Base-by-base conservation (phyloP, 2,888 invertebrate species). In the Pandemis heparana region DNA sequence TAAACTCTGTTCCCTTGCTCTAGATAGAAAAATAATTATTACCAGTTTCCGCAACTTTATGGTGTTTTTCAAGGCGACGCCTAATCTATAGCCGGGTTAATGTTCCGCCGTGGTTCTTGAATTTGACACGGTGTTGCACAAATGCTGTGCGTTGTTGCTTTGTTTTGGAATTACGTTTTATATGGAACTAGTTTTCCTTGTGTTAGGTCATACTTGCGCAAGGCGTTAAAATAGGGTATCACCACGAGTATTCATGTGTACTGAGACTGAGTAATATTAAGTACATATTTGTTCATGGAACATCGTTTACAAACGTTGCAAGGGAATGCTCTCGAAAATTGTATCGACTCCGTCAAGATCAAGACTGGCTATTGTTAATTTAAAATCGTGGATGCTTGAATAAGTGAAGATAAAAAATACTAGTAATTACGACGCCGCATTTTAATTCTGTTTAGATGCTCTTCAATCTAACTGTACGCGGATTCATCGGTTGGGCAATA, bases 101-200 rank as follows among this genome's bases (percentile, higher is more conserved):
- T 84, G 82, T 83, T 84, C 79, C 79, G 78, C 78, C 78, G 78
- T 80, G 76, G 82, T 84, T 83, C 79, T 70, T 32, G 69, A 76
- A 83, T 87, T 85, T 76, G 86, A 76, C 81, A 75, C 81, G 83
- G 80, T 78, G 77, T 83, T 85, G 83, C 82, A 78, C 77, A 83
- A 82, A 75, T 67, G 71, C 76, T 70, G 79, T 79, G 77, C 79
- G 80, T 80, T 77, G 38, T 16, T 51, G 65, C 65, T 51, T 65
- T 65, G 65, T 65, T 65, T 64, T 38, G 51, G 48, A 65, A 46
- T 65, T 9, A 10, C 5, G 38, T 38, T 32, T 38, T 43, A 12
- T 51, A 16, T 38, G 16, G 8, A 32, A 48, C 51, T n/a, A 8
- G 6, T 46, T 63, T 63, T 32, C 32, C 60, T 60, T 56, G 56